Evolutionary conservation across 2,797 vertebrate species (phyloP).

Genomic region (Lagocephalus sceleratus): DNA sequence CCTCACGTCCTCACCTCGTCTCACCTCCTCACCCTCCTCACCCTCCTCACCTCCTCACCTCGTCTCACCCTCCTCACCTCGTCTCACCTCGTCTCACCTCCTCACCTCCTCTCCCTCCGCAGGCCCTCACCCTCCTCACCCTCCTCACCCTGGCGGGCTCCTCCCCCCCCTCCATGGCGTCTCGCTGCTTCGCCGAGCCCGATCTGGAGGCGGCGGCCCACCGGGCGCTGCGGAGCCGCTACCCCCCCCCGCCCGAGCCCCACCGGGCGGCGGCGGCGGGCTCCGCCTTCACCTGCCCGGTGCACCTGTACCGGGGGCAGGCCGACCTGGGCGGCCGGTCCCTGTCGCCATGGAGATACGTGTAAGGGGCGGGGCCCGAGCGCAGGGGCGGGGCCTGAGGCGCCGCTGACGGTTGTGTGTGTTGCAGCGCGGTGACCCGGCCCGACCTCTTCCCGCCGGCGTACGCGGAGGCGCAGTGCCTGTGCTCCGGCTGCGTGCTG

Average conservation of each 20-base stretch:
- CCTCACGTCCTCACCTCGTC: too few relatives aligned
- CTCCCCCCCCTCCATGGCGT: too few relatives aligned
- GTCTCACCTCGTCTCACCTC: too few relatives aligned
- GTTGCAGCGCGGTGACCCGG: neutral
- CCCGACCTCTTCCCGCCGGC: neutral
- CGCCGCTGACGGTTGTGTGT: too few relatives aligned
- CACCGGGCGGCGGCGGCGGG: neutral
- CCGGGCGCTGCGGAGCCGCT: neutral
- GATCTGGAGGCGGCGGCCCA: neutral
- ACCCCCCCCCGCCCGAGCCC: neutral
- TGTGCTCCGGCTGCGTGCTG: neutral
- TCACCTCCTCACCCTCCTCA: too few relatives aligned
- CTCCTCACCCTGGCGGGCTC: too few relatives aligned
- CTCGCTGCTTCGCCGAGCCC: neutral
- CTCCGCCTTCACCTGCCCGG: neutral
- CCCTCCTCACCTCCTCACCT: too few relatives aligned
- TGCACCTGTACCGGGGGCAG: neutral
- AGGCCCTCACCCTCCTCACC: neutral
- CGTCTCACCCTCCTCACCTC: too few relatives aligned
- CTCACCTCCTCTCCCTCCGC: neutral
- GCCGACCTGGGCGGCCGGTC: neutral
- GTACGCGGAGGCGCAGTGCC: neutral
- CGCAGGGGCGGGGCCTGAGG: too few relatives aligned
- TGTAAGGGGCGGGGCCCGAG: too few relatives aligned
- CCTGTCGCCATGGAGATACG: conserved; percentile 2